Percentiles rank a stretch among this genome's conserved stretches.
These are phyloP conservation scores for Nerophis lumbriciformis DNA, from an alignment of 2,113 vertebrate species.

Conservation along the genomic window DNA sequence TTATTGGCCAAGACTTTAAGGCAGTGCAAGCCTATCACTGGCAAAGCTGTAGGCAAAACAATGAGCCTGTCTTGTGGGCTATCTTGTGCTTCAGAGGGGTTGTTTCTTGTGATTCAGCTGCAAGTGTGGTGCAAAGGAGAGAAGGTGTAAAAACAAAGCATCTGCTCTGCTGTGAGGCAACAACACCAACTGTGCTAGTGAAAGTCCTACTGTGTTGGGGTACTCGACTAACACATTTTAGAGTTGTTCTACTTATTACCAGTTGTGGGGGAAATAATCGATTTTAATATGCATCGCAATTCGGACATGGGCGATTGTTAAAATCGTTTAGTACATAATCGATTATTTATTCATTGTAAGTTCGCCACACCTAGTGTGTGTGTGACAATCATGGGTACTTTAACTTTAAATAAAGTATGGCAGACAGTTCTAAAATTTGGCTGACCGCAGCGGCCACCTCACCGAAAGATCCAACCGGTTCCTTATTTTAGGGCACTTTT, in stretches of 20 bases:
- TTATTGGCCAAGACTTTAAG: slow-evolving; percentile 61
- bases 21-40: slow-evolving; percentile 48
- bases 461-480: too few species aligned
- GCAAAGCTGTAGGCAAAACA: slow-evolving; percentile 43
- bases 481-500: too few species aligned
- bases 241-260: not conserved
- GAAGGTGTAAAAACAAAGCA: slow-evolving; percentile 15
- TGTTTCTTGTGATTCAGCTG: slow-evolving; percentile 32
- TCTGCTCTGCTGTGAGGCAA: slow-evolving; percentile 21
- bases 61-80: slow-evolving; percentile 36
- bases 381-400: too few species aligned
- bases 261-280: not conserved
- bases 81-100: slow-evolving; percentile 25
- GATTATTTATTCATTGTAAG: too few species aligned
- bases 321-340: too few species aligned
- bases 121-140: not conserved
- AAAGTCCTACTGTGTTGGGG: slow-evolving; percentile 17
- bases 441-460: too few species aligned
- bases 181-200: slow-evolving; percentile 21
- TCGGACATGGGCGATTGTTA: too few species aligned
- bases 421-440: too few species aligned
- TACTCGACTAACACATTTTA: slow-evolving; percentile 5
- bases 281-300: too few species aligned
- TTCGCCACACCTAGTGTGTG: too few species aligned
- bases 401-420: too few species aligned